Base-by-base conservation (phyloP, 1,140 invertebrate genomes). In the Trichogramma pretiosum region DNA sequence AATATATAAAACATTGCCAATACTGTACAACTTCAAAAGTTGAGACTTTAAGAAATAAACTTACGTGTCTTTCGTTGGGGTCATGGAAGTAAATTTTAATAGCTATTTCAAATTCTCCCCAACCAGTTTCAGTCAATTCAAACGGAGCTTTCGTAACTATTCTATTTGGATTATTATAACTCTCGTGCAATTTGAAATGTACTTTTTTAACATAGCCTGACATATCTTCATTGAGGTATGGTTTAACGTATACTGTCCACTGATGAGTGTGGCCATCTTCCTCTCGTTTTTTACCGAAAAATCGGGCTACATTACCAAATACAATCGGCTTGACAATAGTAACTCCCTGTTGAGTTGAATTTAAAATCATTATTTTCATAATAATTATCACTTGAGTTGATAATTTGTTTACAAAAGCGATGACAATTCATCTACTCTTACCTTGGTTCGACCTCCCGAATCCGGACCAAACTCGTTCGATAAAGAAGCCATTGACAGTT, bases 51-150 rank as follows among this genome's bases (percentile, higher is more conserved):
- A n/a, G n/a, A n/a, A n/a, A n/a, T n/a, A n/a, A n/a, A 79, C 78
- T 83, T 72, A 93, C 93, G 23, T 89, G 87, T 72, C 89, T 76
- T 73, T 98, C 96, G 67, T 93, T 95, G 5, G 90, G 87, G 77
- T 99, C 97, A 62, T 92, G 83, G 62, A 99, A 99, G 71, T 93
- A 94, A 46, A 99, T 92, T 68, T 98, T 98, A 17, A 99, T 98
- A 21, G 93, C 86, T 56, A 99, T 89, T 73, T 99, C 97, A 74
- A 99, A 99, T 74, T 99, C 97, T 59, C 97, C 97, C 96, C 97
- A 99, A 2, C 96, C 97, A 40, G 96, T 99, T 74, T 99, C 97
- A 1, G 86, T 93, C 1, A 99, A 81, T 77, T 98, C 93, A 67
- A 96, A 99, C 0, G 96, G 96, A 3, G 93, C 93, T 65, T 94